phyloP scores from a whole-genome alignment of 2,797 vertebrate species.

The Arnoldichthys spilopterus region DNA sequence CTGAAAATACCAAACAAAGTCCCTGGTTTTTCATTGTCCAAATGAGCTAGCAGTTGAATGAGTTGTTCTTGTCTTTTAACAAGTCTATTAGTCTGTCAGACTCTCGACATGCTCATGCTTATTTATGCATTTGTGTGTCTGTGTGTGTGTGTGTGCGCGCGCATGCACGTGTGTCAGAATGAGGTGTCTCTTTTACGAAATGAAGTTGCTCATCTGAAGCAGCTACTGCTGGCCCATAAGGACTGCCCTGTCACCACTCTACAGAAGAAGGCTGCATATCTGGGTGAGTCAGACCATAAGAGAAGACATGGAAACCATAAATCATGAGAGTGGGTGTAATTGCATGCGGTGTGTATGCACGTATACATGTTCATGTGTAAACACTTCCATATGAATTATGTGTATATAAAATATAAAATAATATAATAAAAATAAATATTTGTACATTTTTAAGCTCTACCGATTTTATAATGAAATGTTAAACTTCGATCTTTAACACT shows the following conservation, averaged over 20 bases:
- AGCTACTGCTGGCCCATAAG: slow-evolving; percentile 97
- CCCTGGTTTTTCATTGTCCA: not conserved
- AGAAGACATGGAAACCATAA: slow-evolving; percentile 4
- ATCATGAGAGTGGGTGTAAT: not conserved
- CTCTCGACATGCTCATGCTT: not conserved
- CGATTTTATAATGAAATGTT: no score
- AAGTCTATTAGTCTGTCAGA: not conserved
- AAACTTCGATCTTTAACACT: no score
- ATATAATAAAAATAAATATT: no score
- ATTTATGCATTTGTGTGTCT: slow-evolving; percentile 10
- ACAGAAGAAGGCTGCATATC: slow-evolving; percentile 93
- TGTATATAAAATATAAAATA: not conserved
- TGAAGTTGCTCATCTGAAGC: slow-evolving; percentile 97
- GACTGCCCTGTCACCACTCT: slow-evolving; percentile 96
- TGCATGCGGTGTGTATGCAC: not conserved
- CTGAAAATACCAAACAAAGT: slow-evolving; percentile 12
- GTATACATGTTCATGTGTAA: not conserved
- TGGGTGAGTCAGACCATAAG: slow-evolving; percentile 76
- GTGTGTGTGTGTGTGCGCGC: slow-evolving; percentile 7
- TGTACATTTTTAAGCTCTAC: no score
- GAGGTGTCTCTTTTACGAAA: slow-evolving; percentile 96
- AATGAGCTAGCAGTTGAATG: not conserved
- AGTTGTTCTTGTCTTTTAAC: slow-evolving; percentile 33
- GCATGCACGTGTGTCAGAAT: slow-evolving; percentile 77
- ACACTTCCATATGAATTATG: not conserved